Percentiles rank a stretch among this genome's conserved stretches.
Evolutionary conservation across 2,113 vertebrate species (phyloP).

Genomic region (Urocolius indicus): DNA sequence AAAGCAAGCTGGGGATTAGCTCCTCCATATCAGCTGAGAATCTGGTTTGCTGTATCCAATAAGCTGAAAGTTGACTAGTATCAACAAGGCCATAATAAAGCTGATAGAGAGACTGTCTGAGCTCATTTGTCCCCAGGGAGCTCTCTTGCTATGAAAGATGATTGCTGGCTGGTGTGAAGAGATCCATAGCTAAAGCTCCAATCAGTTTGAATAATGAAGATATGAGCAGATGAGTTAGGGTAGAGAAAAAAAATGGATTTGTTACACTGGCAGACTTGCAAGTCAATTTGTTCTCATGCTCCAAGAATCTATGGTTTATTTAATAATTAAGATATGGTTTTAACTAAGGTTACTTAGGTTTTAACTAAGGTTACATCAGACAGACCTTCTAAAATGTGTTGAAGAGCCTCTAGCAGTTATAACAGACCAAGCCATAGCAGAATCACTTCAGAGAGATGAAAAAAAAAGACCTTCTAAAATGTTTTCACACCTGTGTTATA

Average conservation of each 20-base stretch:
- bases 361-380: background rate
- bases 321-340: background rate
- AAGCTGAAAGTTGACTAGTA: background rate
- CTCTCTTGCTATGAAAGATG: background rate
- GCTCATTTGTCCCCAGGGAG: background rate
- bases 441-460: background rate
- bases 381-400: no score
- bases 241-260: background rate
- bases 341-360: background rate
- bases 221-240: background rate
- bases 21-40: background rate
- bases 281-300: background rate
- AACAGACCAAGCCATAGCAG: background rate
- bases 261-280: background rate
- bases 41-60: background rate
- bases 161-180: background rate
- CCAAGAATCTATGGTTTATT: background rate
- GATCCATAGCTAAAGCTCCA: background rate
- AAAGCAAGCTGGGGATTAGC: background rate
- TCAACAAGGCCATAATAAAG: background rate
- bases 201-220: background rate
- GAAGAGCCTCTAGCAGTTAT: background rate
- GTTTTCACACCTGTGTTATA: background rate
- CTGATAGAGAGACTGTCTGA: background rate
- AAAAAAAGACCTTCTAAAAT: background rate